Base-by-base conservation (phyloP, 1,140 invertebrate genomes). In the Amphibalanus amphitrite region DNA sequence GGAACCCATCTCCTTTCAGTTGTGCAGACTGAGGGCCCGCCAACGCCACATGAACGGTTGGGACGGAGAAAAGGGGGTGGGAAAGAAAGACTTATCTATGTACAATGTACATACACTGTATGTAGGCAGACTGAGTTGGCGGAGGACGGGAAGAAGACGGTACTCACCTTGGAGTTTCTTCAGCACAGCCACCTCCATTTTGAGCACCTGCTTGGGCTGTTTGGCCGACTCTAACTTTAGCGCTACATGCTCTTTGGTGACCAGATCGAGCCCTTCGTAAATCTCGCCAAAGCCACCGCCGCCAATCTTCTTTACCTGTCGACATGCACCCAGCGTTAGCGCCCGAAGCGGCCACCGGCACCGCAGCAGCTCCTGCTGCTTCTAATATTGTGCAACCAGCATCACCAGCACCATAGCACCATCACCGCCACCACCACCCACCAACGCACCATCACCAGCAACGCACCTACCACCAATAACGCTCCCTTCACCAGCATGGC, bases 241-340 rank as follows among this genome's bases (percentile, higher is more conserved):
- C 0, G 97, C 97, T 25, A 98, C 95, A 78, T 92, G 87, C 80
- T 99, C 97, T 77, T 93, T 91, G 0, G 94, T 97, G 67, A 97
- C 89, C 74, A 97, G 83, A 84, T 99, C 97, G 76, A 94, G 82
- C 15, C 95, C 97, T 83, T 99, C 97, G 82, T 99, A 99, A 75
- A 99, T 99, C 83, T 99, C 97, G n/a, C 97, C 97, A 83, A 99
- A 99, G 17, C 97, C 97, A 71, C 97, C 97, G 69, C 97, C 96
- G 33, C 97, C 97, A 77, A 98, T 95, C 83, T 97, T 97, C 77
- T 89, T 88, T 69, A 92, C 86, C 83, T 89, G 75, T 69, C 47
- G 20, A 59, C 47, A 59, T 59, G 47, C 47, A 23, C 47, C 17
- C 33, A 38, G 47, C 13, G 20, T 59, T 59, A 59, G 47, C 23